Conservation (phyloP, 2,888 invertebrate species). For the Eulithis prunata region DNA sequence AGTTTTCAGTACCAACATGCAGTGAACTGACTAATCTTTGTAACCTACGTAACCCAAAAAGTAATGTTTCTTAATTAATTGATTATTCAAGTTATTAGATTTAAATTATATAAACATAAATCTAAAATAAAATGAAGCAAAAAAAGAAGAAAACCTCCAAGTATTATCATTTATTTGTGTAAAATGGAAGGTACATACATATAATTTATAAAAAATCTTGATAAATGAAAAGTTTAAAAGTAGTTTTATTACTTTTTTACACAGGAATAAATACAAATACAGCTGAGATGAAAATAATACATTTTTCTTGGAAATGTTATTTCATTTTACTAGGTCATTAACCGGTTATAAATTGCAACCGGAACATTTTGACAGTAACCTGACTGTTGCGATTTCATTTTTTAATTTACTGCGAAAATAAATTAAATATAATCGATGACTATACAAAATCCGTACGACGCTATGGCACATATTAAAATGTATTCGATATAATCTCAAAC, state of each 20-base stretch:
- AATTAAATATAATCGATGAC: constrained; percentile 12
- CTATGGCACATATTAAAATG: constrained; percentile 6
- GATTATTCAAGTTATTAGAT: no score
- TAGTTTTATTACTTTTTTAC: not conserved
- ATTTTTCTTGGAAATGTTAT: constrained; percentile 26
- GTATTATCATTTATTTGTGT: no score
- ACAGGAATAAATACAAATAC: not conserved
- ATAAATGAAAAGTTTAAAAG: no score
- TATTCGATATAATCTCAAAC: no score
- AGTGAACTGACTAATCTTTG: constrained; percentile 1
- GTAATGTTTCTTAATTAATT: no score
- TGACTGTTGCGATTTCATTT: constrained; percentile 15
- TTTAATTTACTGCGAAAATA: constrained; percentile 5
- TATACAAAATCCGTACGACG: constrained; percentile 2
- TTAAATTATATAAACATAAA: no score
- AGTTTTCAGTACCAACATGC: not conserved
- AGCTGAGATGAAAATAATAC: constrained; percentile 11
- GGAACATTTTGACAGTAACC: constrained; percentile 25
- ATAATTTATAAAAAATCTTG: no score
- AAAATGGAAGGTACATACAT: no score
- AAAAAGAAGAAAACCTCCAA: no score
- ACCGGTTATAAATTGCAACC: constrained; percentile 30
- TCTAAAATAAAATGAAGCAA: no score
- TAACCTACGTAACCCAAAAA: no score
- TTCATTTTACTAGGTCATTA: constrained; percentile 32